Conservation (phyloP, 2,888 invertebrate species). For the Nomada flava region DNA sequence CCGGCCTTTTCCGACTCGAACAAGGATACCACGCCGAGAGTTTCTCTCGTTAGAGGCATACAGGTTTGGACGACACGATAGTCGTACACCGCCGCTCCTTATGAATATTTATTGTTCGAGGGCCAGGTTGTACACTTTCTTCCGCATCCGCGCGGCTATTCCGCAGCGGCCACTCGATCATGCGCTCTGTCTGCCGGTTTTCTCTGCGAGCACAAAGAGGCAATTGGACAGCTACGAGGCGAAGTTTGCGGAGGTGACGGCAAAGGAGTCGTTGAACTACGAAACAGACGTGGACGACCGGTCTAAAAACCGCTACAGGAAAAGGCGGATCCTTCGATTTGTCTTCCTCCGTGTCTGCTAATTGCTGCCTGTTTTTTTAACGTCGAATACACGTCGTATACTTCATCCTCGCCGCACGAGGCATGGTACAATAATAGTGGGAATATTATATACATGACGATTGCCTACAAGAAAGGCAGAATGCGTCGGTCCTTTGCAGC, state of each 20-base stretch:
- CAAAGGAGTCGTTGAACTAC: conserved; percentile 75
- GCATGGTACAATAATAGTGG: too few species aligned
- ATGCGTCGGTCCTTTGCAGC: too few species aligned
- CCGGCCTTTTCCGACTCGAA: conserved; percentile 17
- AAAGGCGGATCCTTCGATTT: conserved; percentile 56
- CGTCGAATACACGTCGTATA: conserved; percentile 15
- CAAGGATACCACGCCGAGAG: conserved; percentile 31
- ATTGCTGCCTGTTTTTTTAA: conserved; percentile 38
- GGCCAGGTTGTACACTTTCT: conserved; percentile 62
- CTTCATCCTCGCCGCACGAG: too few species aligned
- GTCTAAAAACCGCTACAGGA: conserved; percentile 73
- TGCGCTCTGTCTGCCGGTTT: conserved; percentile 58
- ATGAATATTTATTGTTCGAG: conserved; percentile 74
- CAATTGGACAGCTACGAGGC: conserved; percentile 37
- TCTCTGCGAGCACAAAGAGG: conserved; percentile 51
- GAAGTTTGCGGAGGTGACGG: conserved; percentile 51
- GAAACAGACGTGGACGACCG: conserved; percentile 68
- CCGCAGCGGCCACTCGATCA: conserved; percentile 55
- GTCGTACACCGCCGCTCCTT: conserved; percentile 62
- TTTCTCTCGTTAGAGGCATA: conserved; percentile 40
- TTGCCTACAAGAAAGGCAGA: too few species aligned
- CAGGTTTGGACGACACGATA: conserved; percentile 14
- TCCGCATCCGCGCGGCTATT: conserved; percentile 69
- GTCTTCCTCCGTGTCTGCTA: conserved; percentile 49
- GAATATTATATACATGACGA: too few species aligned